Evolutionary conservation across 2,888 invertebrate genomes (phyloP).

Genomic region (Aspidiotus destructor): DNA sequence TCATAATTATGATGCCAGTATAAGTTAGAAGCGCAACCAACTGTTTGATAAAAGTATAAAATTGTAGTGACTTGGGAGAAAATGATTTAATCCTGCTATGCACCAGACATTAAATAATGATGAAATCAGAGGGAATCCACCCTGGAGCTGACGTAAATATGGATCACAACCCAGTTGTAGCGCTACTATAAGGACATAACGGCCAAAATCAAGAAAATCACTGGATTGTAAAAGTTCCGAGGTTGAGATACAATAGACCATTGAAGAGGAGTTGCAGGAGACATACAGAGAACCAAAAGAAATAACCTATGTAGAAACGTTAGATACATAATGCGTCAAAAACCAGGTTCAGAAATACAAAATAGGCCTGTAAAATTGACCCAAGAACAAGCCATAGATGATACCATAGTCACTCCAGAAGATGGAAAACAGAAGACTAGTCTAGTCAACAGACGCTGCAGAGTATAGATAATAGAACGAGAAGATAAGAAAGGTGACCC

Average conservation of each 20-base stretch:
- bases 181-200: not conserved
- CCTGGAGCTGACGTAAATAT: not conserved
- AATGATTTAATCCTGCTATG: not conserved
- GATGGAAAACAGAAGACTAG: not conserved
- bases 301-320: not conserved
- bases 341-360: not conserved
- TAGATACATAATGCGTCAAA: not conserved
- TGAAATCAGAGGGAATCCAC: not conserved
- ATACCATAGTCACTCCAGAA: not conserved
- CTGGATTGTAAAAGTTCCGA: not conserved
- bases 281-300: not conserved
- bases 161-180: not conserved
- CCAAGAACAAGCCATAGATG: not conserved
- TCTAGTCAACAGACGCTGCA: not conserved
- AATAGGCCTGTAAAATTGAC: not conserved
- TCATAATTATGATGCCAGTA: too few species aligned
- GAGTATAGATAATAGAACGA: not conserved
- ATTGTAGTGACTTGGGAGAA: too few species aligned
- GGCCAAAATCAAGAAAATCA: not conserved
- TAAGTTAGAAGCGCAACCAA: too few species aligned
- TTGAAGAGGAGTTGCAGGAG: not conserved
- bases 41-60: too few species aligned
- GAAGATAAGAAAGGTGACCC: not conserved
- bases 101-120: not conserved
- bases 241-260: not conserved